Evolutionary conservation across 2,797 vertebrate species (phyloP).

Genomic region (Lepilemur septentrionalis): DNA sequence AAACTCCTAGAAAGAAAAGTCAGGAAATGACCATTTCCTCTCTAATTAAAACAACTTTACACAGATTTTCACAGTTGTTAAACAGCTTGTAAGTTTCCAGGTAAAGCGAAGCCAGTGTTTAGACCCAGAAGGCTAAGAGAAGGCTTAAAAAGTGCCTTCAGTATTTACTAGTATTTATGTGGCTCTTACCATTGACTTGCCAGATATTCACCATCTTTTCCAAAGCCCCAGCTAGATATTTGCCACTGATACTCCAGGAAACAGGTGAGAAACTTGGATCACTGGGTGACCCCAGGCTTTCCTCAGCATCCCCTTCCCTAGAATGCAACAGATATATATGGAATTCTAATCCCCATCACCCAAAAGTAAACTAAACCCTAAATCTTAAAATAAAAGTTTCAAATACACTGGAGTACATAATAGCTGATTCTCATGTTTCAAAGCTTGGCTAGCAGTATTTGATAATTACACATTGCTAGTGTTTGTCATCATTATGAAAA

Average conservation of each 20-base stretch:
- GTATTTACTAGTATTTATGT: neutral
- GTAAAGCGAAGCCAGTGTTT: neutral
- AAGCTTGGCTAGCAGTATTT: neutral
- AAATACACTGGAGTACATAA: neutral
- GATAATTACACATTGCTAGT: neutral
- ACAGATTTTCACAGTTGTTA: neutral
- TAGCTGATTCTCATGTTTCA: neutral
- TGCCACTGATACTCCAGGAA: constrained; percentile 96
- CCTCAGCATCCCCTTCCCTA: constrained; percentile 91
- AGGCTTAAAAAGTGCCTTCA: neutral
- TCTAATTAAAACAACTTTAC: constrained; percentile 6
- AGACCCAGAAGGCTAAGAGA: neutral
- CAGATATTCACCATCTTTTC: constrained; percentile 98
- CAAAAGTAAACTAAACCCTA: constrained; percentile 22
- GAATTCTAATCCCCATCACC: neutral
- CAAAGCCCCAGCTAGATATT: constrained; percentile 94
- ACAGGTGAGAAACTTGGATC: constrained; percentile 93
- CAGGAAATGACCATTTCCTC: neutral
- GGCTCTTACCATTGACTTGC: constrained; percentile 94
- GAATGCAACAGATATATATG: constrained; percentile 47
- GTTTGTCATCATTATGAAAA: neutral
- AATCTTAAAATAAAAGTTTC: constrained; percentile 24
- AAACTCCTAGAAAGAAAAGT: constrained; percentile 13
- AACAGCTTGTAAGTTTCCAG: neutral
- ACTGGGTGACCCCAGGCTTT: constrained; percentile 92